These are phyloP conservation scores for Fulica atra DNA, from an alignment of 2,113 vertebrate genomes.

Conservation along the genomic window DNA sequence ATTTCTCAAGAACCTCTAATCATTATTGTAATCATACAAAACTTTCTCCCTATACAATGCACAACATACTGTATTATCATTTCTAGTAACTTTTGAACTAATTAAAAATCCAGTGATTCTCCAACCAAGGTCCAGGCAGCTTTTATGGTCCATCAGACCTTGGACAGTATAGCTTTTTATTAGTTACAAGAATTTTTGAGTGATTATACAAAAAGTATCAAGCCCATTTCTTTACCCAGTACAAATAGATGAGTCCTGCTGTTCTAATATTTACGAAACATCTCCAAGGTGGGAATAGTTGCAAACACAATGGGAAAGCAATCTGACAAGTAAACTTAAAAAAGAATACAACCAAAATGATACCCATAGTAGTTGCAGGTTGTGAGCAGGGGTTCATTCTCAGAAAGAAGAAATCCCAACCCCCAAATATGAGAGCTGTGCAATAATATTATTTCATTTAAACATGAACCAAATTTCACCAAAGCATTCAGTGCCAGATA, in stretches of 20 bases:
- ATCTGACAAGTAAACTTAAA: background rate
- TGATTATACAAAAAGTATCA: background rate
- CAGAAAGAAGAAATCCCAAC: background rate
- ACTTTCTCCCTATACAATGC: background rate
- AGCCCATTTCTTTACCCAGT: background rate
- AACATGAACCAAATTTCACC: background rate
- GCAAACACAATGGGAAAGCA: background rate
- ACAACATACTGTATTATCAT: background rate
- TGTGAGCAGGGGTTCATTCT: background rate
- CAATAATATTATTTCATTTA: background rate
- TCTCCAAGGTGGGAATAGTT: background rate
- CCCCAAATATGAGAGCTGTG: background rate
- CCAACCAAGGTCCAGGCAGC: background rate
- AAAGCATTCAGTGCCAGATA: background rate
- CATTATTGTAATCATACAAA: background rate
- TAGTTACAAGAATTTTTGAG: background rate
- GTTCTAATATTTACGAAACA: background rate
- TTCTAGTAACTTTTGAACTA: background rate
- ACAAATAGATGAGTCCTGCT: background rate
- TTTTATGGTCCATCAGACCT: background rate
- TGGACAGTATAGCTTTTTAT: background rate
- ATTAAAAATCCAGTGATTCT: background rate
- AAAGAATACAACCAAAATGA: background rate
- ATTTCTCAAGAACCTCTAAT: background rate
- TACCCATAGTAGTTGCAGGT: background rate